phyloP scores from a whole-genome alignment of 2,113 vertebrate species.

The Smithornis capensis region DNA sequence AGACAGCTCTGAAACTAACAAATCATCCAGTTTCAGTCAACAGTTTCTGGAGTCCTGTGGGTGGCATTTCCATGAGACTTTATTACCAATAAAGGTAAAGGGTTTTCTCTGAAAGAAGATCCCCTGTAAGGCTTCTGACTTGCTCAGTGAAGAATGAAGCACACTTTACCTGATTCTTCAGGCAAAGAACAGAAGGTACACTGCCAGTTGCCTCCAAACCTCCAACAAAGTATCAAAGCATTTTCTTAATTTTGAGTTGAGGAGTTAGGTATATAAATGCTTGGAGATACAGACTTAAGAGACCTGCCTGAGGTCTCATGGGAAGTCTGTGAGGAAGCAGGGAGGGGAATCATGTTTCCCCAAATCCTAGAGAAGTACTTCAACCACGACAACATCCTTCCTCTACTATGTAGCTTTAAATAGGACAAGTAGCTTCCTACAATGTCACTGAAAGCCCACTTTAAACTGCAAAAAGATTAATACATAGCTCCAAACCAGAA shows the following conservation, averaged over 20 bases:
- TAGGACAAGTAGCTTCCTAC: neutral
- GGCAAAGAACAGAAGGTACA: neutral
- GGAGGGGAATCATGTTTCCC: neutral
- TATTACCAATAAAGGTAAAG: neutral
- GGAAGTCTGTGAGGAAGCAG: neutral
- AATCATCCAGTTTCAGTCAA: neutral
- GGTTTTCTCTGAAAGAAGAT: neutral
- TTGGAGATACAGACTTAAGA: neutral
- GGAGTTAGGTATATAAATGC: neutral
- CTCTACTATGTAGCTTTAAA: neutral
- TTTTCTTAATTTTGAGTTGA: neutral
- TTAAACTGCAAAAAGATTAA: neutral
- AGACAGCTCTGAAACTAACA: neutral
- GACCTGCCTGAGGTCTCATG: neutral
- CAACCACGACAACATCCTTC: neutral
- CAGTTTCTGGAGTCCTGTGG: neutral
- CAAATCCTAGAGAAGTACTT: neutral
- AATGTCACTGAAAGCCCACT: neutral
- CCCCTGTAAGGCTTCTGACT: neutral
- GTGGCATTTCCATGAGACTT: neutral
- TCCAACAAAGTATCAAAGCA: neutral
- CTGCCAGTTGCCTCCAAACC: neutral
- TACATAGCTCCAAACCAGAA: neutral
- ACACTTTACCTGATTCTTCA: neutral
- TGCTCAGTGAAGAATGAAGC: accelerated